phyloP scores from a whole-genome alignment of 2,797 vertebrate genomes.

The Centroberyx gerrardi region DNA sequence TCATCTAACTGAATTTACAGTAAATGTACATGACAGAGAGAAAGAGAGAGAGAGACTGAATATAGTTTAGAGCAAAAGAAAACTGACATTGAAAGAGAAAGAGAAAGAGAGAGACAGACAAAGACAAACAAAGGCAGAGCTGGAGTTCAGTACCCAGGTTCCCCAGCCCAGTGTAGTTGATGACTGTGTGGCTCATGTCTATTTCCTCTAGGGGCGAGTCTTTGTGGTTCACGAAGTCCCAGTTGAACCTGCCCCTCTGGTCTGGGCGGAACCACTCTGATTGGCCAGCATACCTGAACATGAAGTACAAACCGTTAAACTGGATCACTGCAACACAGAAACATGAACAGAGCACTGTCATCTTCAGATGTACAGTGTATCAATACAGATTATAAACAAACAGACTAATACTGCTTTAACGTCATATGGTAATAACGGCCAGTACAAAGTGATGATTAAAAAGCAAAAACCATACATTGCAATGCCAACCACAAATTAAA shows the following conservation, averaged over 20 bases:
- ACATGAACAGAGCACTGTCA: not conserved
- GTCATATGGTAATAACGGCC: too few relatives aligned
- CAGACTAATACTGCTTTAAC: not conserved
- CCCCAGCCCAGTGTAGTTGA: constrained; percentile 86
- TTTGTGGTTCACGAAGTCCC: constrained; percentile 73
- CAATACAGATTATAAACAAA: not conserved
- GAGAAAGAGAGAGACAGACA: not conserved
- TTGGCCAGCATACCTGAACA: constrained; percentile 85
- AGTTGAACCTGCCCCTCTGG: constrained; percentile 65
- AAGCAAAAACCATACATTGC: too few relatives aligned
- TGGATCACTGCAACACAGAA: not conserved
- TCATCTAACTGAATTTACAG: not conserved
- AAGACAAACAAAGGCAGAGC: not conserved
- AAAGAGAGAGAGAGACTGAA: not conserved
- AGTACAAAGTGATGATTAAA: too few relatives aligned
- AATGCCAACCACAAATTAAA: too few relatives aligned
- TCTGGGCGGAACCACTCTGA: constrained; percentile 82
- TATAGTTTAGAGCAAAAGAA: not conserved
- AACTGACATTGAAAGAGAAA: not conserved
- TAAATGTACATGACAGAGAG: not conserved
- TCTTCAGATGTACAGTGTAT: not conserved
- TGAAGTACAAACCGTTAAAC: not conserved
- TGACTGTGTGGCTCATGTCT: constrained; percentile 84
- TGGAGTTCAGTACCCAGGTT: constrained; percentile 83
- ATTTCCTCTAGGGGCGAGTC: constrained; percentile 83